Evolutionary conservation across 1,140 invertebrate species (phyloP).

Genomic region (Brachionus calyciflorus): DNA sequence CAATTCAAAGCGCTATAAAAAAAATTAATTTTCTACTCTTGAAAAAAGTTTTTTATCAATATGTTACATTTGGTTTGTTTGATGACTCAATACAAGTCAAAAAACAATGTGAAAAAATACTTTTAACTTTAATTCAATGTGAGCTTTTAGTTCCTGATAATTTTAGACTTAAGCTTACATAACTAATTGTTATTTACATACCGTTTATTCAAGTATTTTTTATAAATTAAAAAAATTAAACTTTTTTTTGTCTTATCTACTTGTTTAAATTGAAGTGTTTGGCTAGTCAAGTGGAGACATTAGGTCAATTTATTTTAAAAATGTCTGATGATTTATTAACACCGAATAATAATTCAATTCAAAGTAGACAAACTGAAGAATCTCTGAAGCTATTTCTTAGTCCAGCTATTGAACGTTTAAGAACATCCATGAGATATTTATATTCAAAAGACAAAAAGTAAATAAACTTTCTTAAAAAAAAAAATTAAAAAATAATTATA

Average conservation of each 20-base stretch:
- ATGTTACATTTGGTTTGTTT: constrained; percentile 37
- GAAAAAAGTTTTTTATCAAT: constrained; percentile 35
- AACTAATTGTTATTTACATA: constrained; percentile 1
- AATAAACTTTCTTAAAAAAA: neutral
- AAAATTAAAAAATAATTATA: too few species aligned
- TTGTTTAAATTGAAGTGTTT: too few species aligned
- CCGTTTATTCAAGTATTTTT: constrained; percentile 28
- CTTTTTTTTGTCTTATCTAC: too few species aligned
- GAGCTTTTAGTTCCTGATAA: neutral
- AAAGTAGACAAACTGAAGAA: constrained; percentile 35
- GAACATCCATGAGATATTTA: constrained; percentile 33
- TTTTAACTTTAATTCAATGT: constrained; percentile 33
- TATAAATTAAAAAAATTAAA: too few species aligned
- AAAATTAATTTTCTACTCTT: constrained; percentile 24
- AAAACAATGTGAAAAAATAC: constrained; percentile 22
- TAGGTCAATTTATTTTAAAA: constrained; percentile 34
- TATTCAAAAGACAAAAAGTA: constrained; percentile 42
- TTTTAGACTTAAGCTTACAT: constrained; percentile 2
- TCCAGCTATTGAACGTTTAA: constrained; percentile 38
- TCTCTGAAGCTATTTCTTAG: constrained; percentile 32
- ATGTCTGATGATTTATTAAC: constrained; percentile 28
- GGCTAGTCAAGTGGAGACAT: constrained; percentile 8
- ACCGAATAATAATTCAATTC: neutral
- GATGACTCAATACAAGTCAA: neutral
- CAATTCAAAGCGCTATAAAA: constrained; percentile 38